A percentile compares a stretch with the other conserved stretches of the same genome.
Conservation (phyloP, 2,797 vertebrate species). For the Sebastes diaconus region DNA sequence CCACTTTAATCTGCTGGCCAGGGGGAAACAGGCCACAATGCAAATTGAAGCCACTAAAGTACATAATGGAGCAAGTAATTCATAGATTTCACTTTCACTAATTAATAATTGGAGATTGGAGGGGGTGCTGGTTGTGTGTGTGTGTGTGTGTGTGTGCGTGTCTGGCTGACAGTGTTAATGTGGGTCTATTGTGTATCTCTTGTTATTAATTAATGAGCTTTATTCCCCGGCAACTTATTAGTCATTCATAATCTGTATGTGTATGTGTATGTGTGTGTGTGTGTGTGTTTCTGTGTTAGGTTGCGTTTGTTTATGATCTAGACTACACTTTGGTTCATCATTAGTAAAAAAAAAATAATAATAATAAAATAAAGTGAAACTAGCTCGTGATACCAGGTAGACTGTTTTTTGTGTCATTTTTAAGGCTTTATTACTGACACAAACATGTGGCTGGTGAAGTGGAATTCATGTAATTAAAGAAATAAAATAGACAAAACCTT, state of each 20-base stretch:
- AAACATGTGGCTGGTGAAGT: not conserved
- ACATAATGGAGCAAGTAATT: slow-evolving; percentile 99
- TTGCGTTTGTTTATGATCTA: slow-evolving; percentile 4
- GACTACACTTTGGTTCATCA: slow-evolving; percentile 1
- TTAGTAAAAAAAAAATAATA: not conserved
- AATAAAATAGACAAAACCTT: too few species aligned
- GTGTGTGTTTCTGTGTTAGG: slow-evolving; percentile 7
- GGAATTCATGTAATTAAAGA: not conserved
- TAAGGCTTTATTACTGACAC: not conserved
- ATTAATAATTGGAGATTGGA: slow-evolving; percentile 92
- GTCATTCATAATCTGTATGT: slow-evolving; percentile 63
- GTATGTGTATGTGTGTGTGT: not conserved
- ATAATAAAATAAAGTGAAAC: not conserved
- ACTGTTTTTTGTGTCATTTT: not conserved
- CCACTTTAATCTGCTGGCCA: slow-evolving; percentile 94
- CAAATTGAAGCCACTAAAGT: slow-evolving; percentile 91
- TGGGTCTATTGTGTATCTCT: slow-evolving; percentile 82
- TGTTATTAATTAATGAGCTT: slow-evolving; percentile 96
- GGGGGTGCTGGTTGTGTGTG: slow-evolving; percentile 19
- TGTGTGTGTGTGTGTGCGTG: slow-evolving; percentile 5
- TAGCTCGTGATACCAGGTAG: not conserved
- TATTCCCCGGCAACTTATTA: slow-evolving; percentile 87
- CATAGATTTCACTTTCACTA: slow-evolving; percentile 94
- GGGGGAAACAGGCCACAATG: slow-evolving; percentile 85
- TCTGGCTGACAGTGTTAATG: slow-evolving; percentile 68